These are phyloP conservation scores for Urosaurus nigricauda DNA, from an alignment of 2,797 vertebrate genomes.

Conservation along the genomic window DNA sequence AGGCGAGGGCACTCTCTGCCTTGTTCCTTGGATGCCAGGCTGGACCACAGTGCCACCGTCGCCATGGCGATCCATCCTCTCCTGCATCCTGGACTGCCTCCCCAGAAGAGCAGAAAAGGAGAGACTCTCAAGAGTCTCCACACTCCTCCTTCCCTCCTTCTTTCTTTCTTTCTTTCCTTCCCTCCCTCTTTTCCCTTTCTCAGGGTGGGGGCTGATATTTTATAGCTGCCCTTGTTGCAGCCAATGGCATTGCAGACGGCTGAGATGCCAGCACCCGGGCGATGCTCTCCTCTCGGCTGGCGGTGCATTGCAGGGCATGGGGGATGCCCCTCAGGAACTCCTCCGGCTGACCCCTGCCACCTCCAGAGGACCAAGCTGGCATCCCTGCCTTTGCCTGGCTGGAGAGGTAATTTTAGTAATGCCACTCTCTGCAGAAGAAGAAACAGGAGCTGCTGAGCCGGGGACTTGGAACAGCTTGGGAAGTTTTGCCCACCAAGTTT, in stretches of 20 bases:
- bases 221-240: slow-evolving; percentile 62
- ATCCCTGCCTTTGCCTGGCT: background rate
- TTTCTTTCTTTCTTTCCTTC: background rate
- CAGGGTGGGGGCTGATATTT: slow-evolving; percentile 44
- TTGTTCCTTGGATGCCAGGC: background rate
- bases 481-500: slow-evolving; percentile 26
- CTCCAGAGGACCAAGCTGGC: background rate
- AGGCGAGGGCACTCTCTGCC: background rate
- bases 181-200: slow-evolving; percentile 31
- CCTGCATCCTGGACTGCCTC: slow-evolving; percentile 18
- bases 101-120: background rate
- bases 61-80: slow-evolving; percentile 43
- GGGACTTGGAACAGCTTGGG: background rate
- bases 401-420: background rate
- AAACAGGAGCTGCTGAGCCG: background rate
- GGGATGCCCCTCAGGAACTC: slow-evolving; percentile 48
- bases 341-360: slow-evolving; percentile 35
- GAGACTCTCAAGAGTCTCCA: background rate
- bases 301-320: slow-evolving; percentile 49
- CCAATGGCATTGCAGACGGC: slow-evolving; percentile 75
- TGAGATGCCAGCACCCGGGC: slow-evolving; percentile 61
- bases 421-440: background rate
- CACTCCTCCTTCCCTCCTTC: background rate
- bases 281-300: background rate
- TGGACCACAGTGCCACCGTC: slow-evolving; percentile 31